A percentile compares a stretch with the other conserved stretches of the same genome.
These are phyloP conservation scores for Tachyglossus aculeatus DNA, from an alignment of 2,797 vertebrate genomes.

Conservation along the genomic window DNA sequence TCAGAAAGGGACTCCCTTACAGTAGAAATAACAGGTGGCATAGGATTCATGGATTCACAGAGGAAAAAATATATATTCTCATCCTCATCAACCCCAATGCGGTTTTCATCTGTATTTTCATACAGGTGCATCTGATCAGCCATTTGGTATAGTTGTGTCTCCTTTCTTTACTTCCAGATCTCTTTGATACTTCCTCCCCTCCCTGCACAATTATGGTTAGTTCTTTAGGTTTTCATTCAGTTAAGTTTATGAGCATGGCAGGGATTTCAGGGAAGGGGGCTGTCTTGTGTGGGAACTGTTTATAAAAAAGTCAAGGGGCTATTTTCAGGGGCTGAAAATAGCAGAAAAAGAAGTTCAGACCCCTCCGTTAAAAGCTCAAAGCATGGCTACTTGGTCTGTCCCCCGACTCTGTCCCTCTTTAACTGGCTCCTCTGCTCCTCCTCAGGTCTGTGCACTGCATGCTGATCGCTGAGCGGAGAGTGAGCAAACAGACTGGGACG, in stretches of 20 bases:
- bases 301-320: not conserved
- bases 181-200: not conserved
- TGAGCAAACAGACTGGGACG: slow-evolving; percentile 66
- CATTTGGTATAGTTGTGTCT: not conserved
- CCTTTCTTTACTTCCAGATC: not conserved
- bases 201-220: not conserved
- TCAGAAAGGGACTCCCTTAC: not conserved
- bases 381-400: not conserved
- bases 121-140: not conserved
- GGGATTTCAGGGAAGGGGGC: not conserved
- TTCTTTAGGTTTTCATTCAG: not conserved
- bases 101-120: slow-evolving; percentile 29
- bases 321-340: not conserved
- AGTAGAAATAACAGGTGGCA: slow-evolving; percentile 10
- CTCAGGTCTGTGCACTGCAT: slow-evolving; percentile 61
- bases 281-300: slow-evolving; percentile 16
- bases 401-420: slow-evolving; percentile 14
- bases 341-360: not conserved
- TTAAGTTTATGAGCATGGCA: not conserved
- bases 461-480: slow-evolving; percentile 56
- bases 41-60: not conserved
- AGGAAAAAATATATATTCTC: slow-evolving; percentile 1
- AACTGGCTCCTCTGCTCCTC: slow-evolving; percentile 53
- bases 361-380: not conserved
- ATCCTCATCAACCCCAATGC: not conserved